Evolutionary conservation across 2,113 vertebrate species (phyloP).

Genomic region (Pollachius pollachius): DNA sequence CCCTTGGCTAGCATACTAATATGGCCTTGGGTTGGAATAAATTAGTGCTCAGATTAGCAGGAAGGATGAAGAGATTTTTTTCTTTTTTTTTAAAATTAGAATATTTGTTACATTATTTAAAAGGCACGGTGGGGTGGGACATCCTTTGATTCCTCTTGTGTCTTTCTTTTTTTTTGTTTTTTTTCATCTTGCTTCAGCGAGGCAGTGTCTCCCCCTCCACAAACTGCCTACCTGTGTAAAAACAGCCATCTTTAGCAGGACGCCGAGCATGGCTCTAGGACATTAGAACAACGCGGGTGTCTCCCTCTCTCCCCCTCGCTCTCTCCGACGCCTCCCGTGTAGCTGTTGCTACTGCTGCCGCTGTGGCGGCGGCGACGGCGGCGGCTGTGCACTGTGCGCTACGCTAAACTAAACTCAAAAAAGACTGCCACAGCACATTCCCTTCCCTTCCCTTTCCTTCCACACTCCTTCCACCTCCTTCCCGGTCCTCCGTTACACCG

Average conservation of each 20-base stretch:
- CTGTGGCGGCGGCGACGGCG: not conserved
- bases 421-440: conserved; percentile 70
- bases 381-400: conserved; percentile 31
- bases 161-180: conserved; percentile 38
- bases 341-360: conserved; percentile 30
- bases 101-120: conserved; percentile 79
- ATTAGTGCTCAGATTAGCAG: conserved; percentile 77
- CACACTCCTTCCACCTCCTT: conserved; percentile 9
- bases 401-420: conserved; percentile 60
- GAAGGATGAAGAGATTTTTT: conserved; percentile 73
- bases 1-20: conserved; percentile 77
- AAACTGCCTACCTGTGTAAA: conserved; percentile 77
- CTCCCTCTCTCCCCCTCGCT: conserved; percentile 9
- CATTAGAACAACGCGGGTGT: conserved; percentile 60
- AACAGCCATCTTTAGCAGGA: conserved; percentile 69
- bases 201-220: conserved; percentile 53
- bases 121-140: conserved; percentile 46
- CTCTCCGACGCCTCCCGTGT: conserved; percentile 40
- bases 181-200: not conserved
- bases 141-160: conserved; percentile 71
- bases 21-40: conserved; percentile 75
- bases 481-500: conserved; percentile 45
- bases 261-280: conserved; percentile 68
- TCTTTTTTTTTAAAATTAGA: conserved; percentile 79
- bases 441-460: conserved; percentile 10